These are phyloP conservation scores for Oligia fasciuncula DNA, from an alignment of 2,888 invertebrate genomes.

Conservation along the genomic window DNA sequence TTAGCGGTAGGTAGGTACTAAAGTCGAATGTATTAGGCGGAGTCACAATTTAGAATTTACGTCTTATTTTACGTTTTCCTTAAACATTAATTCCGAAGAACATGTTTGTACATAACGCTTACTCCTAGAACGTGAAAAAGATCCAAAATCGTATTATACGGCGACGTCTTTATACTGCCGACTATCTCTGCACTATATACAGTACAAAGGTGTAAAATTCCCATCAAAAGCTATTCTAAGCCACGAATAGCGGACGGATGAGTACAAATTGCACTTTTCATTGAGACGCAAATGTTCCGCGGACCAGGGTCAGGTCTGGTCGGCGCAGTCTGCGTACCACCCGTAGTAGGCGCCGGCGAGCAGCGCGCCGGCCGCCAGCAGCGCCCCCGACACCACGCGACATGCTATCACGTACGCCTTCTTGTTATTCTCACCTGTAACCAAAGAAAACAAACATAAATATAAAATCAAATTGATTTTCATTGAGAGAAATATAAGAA, in stretches of 20 bases:
- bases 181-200: conserved; percentile 43
- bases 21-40: conserved; percentile 19
- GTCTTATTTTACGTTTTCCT: conserved; percentile 34
- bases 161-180: conserved; percentile 6
- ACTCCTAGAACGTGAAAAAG: conserved; percentile 51
- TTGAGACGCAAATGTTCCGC: conserved; percentile 23
- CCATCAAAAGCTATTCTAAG: conserved; percentile 72
- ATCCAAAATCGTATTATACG: conserved; percentile 23
- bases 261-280: conserved; percentile 71
- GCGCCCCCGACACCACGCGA: conserved; percentile 74
- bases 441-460: conserved; percentile 16
- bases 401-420: conserved; percentile 69
- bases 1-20: not conserved
- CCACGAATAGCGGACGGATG: conserved; percentile 75
- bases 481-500: no score
- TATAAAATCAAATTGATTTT: not conserved
- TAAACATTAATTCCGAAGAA: conserved; percentile 31
- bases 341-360: conserved; percentile 70
- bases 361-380: conserved; percentile 70
- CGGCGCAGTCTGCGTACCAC: conserved; percentile 57
- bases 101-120: conserved; percentile 55
- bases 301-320: conserved; percentile 66
- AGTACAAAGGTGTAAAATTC: conserved; percentile 66
- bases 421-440: conserved; percentile 81
- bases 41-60: conserved; percentile 54